Conservation (phyloP, 2,888 invertebrate genomes). For the Lithophane ornitopus region DNA sequence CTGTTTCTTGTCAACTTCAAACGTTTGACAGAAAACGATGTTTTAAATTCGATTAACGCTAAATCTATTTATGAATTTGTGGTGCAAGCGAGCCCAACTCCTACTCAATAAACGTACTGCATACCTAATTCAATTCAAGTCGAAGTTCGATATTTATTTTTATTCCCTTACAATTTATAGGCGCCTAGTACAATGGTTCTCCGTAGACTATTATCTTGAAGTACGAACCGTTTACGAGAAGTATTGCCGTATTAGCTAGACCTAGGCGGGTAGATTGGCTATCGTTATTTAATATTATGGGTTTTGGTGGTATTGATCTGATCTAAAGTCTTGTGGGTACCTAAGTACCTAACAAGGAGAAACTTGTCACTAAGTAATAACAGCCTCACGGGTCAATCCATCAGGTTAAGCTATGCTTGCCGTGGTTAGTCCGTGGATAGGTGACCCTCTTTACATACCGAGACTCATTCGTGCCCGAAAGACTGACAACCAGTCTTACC, state of each 20-base stretch:
- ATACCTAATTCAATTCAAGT: constrained; percentile 32
- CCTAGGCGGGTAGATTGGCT: constrained; percentile 26
- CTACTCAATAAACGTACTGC: constrained; percentile 3
- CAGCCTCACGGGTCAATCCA: no score
- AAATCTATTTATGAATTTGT: neutral
- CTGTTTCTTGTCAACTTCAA: no score
- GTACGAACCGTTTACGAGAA: constrained; percentile 40
- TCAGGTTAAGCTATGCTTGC: no score
- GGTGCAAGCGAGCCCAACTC: neutral
- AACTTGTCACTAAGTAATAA: no score
- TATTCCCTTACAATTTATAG: constrained; percentile 44
- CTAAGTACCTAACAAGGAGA: neutral
- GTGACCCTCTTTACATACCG: no score
- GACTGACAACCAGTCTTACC: no score
- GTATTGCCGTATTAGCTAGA: constrained; percentile 44
- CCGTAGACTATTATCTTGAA: constrained; percentile 32
- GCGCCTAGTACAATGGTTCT: constrained; percentile 45
- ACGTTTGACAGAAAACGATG: neutral
- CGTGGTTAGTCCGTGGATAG: no score
- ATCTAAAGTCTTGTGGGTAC: neutral
- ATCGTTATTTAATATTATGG: neutral
- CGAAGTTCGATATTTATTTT: constrained; percentile 49
- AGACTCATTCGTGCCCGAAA: no score
- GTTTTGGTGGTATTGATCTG: neutral
- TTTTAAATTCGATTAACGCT: neutral